Percentiles rank a stretch among this genome's conserved stretches.
Evolutionary conservation across 2,888 invertebrate species (phyloP).

Genomic region (Dynastes grantii): DNA sequence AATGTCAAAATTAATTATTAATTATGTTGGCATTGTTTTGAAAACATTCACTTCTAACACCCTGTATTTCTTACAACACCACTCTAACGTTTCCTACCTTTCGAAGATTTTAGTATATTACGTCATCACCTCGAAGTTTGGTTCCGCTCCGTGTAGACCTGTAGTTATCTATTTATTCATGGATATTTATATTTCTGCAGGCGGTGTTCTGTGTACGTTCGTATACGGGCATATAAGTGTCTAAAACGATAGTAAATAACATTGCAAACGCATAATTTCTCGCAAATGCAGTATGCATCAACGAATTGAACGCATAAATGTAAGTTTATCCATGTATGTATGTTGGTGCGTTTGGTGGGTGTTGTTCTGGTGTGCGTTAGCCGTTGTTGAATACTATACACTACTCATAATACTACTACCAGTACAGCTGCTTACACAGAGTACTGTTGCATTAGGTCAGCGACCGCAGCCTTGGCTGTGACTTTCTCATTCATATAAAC

Average conservation of each 20-base stretch:
- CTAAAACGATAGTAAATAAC: constrained; percentile 43
- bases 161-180: too few relatives aligned
- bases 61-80: too few relatives aligned
- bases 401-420: constrained; percentile 55
- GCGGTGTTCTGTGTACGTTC: too few relatives aligned
- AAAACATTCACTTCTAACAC: too few relatives aligned
- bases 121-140: too few relatives aligned
- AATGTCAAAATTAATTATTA: too few relatives aligned
- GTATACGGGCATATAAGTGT: too few relatives aligned
- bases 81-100: too few relatives aligned
- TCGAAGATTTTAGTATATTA: too few relatives aligned
- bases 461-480: constrained; percentile 70
- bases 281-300: constrained; percentile 44
- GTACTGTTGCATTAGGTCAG: constrained; percentile 69
- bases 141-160: too few relatives aligned
- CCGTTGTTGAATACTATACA: constrained; percentile 14
- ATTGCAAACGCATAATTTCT: constrained; percentile 47
- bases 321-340: not conserved
- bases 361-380: constrained; percentile 38
- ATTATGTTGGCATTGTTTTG: too few relatives aligned
- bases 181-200: too few relatives aligned
- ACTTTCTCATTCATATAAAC: constrained; percentile 67
- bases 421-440: constrained; percentile 64
- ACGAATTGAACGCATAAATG: constrained; percentile 31
- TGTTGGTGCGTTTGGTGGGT: constrained; percentile 36